phyloP scores from a whole-genome alignment of 2,113 vertebrate genomes.

The Oreotrochilus melanogaster region DNA sequence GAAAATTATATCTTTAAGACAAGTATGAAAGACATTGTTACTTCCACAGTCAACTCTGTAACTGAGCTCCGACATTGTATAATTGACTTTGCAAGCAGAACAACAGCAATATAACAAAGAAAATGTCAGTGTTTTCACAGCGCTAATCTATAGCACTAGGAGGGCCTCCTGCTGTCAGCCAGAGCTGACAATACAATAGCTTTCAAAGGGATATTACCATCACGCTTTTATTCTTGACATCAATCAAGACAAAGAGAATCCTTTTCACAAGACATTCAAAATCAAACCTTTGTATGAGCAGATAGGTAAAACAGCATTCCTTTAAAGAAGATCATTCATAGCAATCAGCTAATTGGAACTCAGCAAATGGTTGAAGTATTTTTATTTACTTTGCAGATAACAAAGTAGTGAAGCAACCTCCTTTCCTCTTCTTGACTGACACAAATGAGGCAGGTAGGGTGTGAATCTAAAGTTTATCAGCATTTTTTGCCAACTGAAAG shows the following conservation, averaged over 20 bases:
- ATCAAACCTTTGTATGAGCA: conserved; percentile 79
- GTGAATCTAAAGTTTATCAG: conserved; percentile 77
- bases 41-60: conserved; percentile 82
- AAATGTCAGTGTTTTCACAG: conserved; percentile 84
- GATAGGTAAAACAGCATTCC: conserved; percentile 79
- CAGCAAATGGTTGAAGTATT: conserved; percentile 75
- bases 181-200: conserved; percentile 84
- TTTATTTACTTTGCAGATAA: conserved; percentile 79
- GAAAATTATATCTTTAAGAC: conserved; percentile 81
- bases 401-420: conserved; percentile 38
- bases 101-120: conserved; percentile 84
- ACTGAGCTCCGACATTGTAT: conserved; percentile 82
- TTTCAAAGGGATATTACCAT: conserved; percentile 86
- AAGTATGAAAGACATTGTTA: conserved; percentile 77
- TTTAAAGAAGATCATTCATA: conserved; percentile 74
- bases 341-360: conserved; percentile 82
- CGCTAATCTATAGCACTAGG: conserved; percentile 83
- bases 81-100: conserved; percentile 85
- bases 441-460: conserved; percentile 73
- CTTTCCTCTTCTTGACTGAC: conserved; percentile 64
- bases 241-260: conserved; percentile 87
- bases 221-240: conserved; percentile 85
- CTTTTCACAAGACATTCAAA: conserved; percentile 83
- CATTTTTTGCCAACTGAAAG: conserved; percentile 56
- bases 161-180: conserved; percentile 83